Evolutionary conservation across 2,113 vertebrate genomes (phyloP).

Genomic region (Lophura nycthemera): DNA sequence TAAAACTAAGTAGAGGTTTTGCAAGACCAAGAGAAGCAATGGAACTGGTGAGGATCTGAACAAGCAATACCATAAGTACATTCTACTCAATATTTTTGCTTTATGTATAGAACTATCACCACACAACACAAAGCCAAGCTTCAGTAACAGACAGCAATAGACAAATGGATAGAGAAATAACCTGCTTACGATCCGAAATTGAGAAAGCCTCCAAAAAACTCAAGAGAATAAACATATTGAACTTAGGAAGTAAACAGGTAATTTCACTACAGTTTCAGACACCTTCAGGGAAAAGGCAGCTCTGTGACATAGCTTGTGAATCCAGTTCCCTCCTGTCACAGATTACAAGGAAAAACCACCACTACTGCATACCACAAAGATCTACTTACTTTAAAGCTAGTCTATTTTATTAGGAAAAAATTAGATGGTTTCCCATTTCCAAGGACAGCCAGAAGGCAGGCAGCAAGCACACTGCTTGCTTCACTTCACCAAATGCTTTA

Average conservation of each 20-base stretch:
- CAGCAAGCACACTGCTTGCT: not conserved
- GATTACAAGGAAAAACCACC: not conserved
- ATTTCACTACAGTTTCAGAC: not conserved
- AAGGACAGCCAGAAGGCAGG: not conserved
- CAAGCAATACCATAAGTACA: accelerated
- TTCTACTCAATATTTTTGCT: not conserved
- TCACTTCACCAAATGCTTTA: not conserved
- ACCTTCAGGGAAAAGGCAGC: not conserved
- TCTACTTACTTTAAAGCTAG: not conserved
- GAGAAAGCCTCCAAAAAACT: not conserved
- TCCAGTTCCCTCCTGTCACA: not conserved
- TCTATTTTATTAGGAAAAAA: slow-evolving; percentile 10
- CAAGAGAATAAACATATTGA: not conserved
- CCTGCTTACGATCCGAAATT: not conserved
- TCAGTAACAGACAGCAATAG: not conserved
- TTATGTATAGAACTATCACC: not conserved
- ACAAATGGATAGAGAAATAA: not conserved
- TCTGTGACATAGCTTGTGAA: not conserved
- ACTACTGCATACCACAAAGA: not conserved
- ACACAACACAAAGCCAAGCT: not conserved
- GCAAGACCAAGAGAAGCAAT: not conserved
- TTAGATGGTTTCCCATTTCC: not conserved
- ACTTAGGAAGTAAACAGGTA: not conserved
- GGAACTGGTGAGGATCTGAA: not conserved
- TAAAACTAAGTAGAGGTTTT: not conserved